Evolutionary conservation across 2,797 vertebrate genomes (phyloP), one percentile per base, ranked within the genome.

Genomic region (Crocidura indochinensis): DNA sequence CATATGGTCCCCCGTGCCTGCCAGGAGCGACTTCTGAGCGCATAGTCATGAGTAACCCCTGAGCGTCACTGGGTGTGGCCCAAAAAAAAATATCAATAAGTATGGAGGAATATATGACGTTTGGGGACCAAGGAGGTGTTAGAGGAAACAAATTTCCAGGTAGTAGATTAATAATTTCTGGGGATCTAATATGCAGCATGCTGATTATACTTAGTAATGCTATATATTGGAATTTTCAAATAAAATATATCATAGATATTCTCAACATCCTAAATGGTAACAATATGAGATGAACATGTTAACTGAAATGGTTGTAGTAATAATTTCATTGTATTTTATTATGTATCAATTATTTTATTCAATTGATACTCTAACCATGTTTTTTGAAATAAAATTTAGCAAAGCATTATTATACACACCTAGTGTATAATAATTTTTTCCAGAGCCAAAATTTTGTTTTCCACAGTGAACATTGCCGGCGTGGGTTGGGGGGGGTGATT

Each of bases 331-430:
- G n/a, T 75, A 11, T 24, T n/a, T 31, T 38, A 38, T 38, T 38
- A 38, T 38, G 38, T 38, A 38, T 38, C 38, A 53, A 31, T 1
- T 20, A 2, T 4, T 68, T 49, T 14, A 38, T 29, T 6, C 53
- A 81, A 64, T 8, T 69, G 19, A 77, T 84, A 31, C 72, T 60
- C 79, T 72, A 26, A 53, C 38, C 46, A 26, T 2, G 44, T 62
- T 4, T 10, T 27, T 90, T 78, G 44, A 91, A 72, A 62, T 88
- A 4, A 85, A n/a, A 75, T 88, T 73, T 20, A 24, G 85, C 2
- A 38, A 27, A 31, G 27, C 17, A 82, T 56, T 60, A 46, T 65
- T 15, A 79, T 2, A 65, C 27, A 75, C 14, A 12, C 56, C 19
- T 29, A 71, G 60, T 29, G 24, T 10, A 62, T 83, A 46, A 1